These are phyloP conservation scores for Aphodius sticticus DNA, from an alignment of 2,888 invertebrate genomes.

Conservation along the genomic window DNA sequence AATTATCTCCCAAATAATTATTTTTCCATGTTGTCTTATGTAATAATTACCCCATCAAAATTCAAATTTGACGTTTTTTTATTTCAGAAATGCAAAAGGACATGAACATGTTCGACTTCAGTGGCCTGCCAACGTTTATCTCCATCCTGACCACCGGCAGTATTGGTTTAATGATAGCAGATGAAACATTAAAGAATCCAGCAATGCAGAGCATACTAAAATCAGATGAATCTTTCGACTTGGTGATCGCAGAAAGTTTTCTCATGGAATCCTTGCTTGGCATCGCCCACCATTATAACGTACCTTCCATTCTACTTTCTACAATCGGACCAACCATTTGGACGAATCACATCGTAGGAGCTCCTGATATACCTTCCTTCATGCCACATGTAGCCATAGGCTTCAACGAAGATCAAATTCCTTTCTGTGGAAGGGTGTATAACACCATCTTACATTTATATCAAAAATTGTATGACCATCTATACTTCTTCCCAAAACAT, in stretches of 20 bases:
- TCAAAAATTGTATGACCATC: constrained; percentile 45
- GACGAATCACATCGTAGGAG: constrained; percentile 61
- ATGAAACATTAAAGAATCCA: constrained; percentile 16
- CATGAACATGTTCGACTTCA: constrained; percentile 17
- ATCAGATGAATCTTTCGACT: constrained; percentile 54
- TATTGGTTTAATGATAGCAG: not conserved
- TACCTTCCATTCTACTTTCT: constrained; percentile 53
- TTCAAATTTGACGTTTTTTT: not conserved
- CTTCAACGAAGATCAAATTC: constrained; percentile 57
- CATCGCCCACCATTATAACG: constrained; percentile 52
- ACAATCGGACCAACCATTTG: constrained; percentile 58
- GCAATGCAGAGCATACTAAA: constrained; percentile 47
- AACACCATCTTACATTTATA: constrained; percentile 60
- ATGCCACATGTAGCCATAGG: constrained; percentile 60
- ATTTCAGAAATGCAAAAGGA: constrained; percentile 15
- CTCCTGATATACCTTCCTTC: constrained; percentile 61
- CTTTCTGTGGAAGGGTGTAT: constrained; percentile 63
- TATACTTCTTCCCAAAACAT: constrained; percentile 46
- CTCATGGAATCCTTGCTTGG: constrained; percentile 61
- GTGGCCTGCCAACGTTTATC: not conserved
- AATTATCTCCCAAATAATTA: too few species aligned
- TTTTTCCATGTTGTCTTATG: too few species aligned
- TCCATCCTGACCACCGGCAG: not conserved
- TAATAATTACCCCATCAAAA: too few species aligned
- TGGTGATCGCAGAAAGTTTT: constrained; percentile 59